These are phyloP conservation scores for Struthio camelus DNA, from an alignment of 2,113 vertebrate genomes.

Conservation along the genomic window DNA sequence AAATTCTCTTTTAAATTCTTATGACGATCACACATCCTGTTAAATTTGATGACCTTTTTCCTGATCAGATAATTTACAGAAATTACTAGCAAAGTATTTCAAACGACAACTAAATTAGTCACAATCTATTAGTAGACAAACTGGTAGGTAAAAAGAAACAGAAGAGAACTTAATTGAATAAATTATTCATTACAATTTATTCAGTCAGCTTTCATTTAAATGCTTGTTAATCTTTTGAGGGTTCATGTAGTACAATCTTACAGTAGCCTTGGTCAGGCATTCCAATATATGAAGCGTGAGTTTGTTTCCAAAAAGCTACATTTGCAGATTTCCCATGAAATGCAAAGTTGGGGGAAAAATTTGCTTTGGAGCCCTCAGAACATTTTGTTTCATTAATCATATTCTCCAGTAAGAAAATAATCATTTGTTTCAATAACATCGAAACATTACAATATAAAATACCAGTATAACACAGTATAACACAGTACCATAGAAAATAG, in stretches of 20 bases:
- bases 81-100: conserved; percentile 31
- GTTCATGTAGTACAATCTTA: neutral
- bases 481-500: neutral
- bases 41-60: neutral
- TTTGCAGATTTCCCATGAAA: neutral
- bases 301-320: neutral
- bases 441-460: neutral
- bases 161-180: conserved; percentile 47
- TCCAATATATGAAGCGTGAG: neutral
- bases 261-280: neutral
- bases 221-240: conserved; percentile 38
- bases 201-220: conserved; percentile 46
- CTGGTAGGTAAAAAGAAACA: neutral
- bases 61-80: neutral
- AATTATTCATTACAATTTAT: conserved; percentile 44
- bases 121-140: conserved; percentile 15
- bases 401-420: conserved; percentile 7
- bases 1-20: conserved; percentile 2
- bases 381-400: neutral
- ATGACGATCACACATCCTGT: neutral
- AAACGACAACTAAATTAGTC: conserved; percentile 36
- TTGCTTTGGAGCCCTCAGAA: neutral
- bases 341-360: neutral
- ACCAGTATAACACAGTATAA: neutral
- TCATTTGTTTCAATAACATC: neutral